Percentiles rank a stretch among this genome's conserved stretches.
Evolutionary conservation across 2,113 vertebrate genomes (phyloP).

Genomic region (Misgurnus mizolepis): DNA sequence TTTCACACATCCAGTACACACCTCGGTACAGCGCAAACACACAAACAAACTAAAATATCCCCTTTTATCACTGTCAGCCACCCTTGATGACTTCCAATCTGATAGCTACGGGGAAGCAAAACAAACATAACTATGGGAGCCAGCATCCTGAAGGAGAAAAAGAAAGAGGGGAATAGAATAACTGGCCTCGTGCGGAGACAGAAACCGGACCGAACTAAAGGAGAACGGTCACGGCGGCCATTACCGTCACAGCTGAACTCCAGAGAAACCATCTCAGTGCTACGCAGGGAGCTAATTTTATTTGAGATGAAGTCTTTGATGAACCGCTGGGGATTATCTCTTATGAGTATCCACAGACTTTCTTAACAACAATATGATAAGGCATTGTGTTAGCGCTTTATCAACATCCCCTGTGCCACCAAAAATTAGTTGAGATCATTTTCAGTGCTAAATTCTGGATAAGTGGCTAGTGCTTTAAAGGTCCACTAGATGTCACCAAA

Average conservation of each 20-base stretch:
- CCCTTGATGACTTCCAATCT: slow-evolving; percentile 41
- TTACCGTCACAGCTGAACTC: slow-evolving; percentile 55
- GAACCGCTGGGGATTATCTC: slow-evolving; percentile 51
- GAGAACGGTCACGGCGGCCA: slow-evolving; percentile 68
- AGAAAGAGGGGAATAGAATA: slow-evolving; percentile 54
- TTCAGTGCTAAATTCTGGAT: neutral
- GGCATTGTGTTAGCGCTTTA: slow-evolving; percentile 30
- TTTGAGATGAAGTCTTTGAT: slow-evolving; percentile 58
- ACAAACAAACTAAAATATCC: slow-evolving; percentile 49
- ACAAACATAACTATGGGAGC: slow-evolving; percentile 52
- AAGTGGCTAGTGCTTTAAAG: neutral
- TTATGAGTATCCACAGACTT: slow-evolving; percentile 50
- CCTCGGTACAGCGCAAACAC: slow-evolving; percentile 7
- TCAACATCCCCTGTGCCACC: slow-evolving; percentile 14
- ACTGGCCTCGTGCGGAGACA: slow-evolving; percentile 51
- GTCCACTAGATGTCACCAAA: slow-evolving; percentile 58
- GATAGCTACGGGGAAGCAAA: slow-evolving; percentile 48
- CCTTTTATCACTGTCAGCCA: slow-evolving; percentile 41
- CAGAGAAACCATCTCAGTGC: slow-evolving; percentile 32
- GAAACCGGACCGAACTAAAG: slow-evolving; percentile 62
- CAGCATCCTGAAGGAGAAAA: slow-evolving; percentile 45
- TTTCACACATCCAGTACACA: slow-evolving; percentile 28
- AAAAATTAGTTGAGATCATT: slow-evolving; percentile 6
- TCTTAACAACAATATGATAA: slow-evolving; percentile 44
- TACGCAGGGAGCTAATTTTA: slow-evolving; percentile 56